These are phyloP conservation scores for Merodon equestris DNA, from an alignment of 2,888 invertebrate species.

Conservation along the genomic window DNA sequence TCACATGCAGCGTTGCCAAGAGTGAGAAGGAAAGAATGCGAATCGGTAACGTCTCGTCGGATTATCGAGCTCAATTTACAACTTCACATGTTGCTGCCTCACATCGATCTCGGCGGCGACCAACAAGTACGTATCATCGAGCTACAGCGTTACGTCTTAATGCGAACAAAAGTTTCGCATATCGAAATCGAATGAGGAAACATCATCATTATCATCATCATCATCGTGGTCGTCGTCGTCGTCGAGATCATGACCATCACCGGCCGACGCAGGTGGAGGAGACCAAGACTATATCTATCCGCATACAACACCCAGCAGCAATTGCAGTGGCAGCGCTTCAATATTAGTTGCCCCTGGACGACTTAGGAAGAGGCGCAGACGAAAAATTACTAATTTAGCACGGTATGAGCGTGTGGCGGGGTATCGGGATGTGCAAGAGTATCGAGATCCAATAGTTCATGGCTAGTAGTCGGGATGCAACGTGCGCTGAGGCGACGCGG, in stretches of 20 bases:
- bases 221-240: too few relatives aligned
- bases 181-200: slow-evolving; percentile 69
- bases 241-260: too few relatives aligned
- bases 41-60: slow-evolving; percentile 61
- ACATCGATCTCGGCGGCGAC: slow-evolving; percentile 28
- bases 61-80: slow-evolving; percentile 65
- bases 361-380: slow-evolving; percentile 33
- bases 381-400: slow-evolving; percentile 66
- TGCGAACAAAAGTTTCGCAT: slow-evolving; percentile 66
- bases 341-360: slow-evolving; percentile 42
- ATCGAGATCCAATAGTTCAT: slow-evolving; percentile 65
- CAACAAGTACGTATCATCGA: slow-evolving; percentile 17
- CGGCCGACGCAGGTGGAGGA: slow-evolving; percentile 36
- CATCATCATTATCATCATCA: slow-evolving; percentile 59
- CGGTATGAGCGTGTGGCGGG: slow-evolving; percentile 53
- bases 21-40: slow-evolving; percentile 56
- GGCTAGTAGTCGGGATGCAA: slow-evolving; percentile 53
- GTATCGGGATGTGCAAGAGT: slow-evolving; percentile 52
- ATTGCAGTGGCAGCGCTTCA: slow-evolving; percentile 20
- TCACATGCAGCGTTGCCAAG: too few relatives aligned
- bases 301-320: slow-evolving; percentile 18
- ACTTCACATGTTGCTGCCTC: slow-evolving; percentile 58
- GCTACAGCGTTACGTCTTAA: slow-evolving; percentile 64
- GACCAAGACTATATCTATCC: slow-evolving; percentile 44
- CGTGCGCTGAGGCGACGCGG: slow-evolving; percentile 24